Conservation (phyloP, 1,140 invertebrate species). For the Drosophila auraria region DNA sequence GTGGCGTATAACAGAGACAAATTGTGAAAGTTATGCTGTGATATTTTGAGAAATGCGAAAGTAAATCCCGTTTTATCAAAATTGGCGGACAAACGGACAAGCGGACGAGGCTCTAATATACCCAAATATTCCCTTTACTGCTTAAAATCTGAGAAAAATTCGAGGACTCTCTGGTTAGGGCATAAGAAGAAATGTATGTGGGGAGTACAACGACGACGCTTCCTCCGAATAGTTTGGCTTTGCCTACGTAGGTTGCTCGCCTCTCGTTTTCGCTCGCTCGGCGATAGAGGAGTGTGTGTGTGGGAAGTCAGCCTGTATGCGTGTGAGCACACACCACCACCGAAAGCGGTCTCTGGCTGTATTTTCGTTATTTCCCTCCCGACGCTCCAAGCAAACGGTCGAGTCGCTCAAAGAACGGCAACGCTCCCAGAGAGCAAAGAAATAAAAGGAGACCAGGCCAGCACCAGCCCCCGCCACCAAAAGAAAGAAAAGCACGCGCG, state of each 20-base stretch:
- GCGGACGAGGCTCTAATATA: too few relatives aligned
- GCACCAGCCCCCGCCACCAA: constrained; percentile 6
- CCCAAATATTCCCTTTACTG: background rate
- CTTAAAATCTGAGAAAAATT: background rate
- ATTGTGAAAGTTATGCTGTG: background rate
- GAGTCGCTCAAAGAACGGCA: constrained; percentile 6
- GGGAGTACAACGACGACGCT: constrained; percentile 27
- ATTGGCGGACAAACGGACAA: background rate
- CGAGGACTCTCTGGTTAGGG: constrained; percentile 1
- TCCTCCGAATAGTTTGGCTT: constrained; percentile 33
- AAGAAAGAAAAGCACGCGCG: constrained; percentile 64
- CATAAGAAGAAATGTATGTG: constrained; percentile 14
- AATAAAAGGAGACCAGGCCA: constrained; percentile 66
- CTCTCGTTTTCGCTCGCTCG: constrained; percentile 13
- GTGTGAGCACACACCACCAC: constrained; percentile 34
- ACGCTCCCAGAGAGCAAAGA: constrained; percentile 24
- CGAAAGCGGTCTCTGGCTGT: constrained; percentile 34
- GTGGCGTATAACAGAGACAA: background rate
- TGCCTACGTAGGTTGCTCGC: constrained; percentile 30
- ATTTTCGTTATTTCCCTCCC: constrained; percentile 65
- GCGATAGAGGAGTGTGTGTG: constrained; percentile 8
- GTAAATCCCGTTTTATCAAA: too few relatives aligned
- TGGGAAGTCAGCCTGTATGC: constrained; percentile 7
- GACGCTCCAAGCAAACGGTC: constrained; percentile 60
- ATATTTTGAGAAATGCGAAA: background rate